These are phyloP conservation scores for Notothenia coriiceps DNA, from an alignment of 2,113 vertebrate species.

Conservation along the genomic window DNA sequence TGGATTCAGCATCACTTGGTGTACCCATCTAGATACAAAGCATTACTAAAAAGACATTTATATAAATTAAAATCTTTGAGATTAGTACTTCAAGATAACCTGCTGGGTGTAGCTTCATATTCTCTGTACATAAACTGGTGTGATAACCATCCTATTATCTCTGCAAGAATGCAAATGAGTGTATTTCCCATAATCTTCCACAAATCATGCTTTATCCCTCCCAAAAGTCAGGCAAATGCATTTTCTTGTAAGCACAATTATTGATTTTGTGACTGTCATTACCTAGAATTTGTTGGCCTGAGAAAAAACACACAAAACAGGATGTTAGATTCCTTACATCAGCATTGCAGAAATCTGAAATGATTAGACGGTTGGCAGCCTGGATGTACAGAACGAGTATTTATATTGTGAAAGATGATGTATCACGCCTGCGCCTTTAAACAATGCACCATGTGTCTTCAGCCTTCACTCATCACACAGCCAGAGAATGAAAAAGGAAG, in stretches of 20 bases:
- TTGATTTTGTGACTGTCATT: background rate
- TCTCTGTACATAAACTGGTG: too few relatives aligned
- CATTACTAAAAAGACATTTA: too few relatives aligned
- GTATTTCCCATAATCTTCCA: background rate
- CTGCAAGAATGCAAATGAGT: too few relatives aligned
- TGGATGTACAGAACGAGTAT: conserved; percentile 6
- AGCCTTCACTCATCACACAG: conserved; percentile 9
- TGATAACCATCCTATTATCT: too few relatives aligned
- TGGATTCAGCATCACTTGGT: background rate
- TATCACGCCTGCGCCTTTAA: conserved; percentile 13
- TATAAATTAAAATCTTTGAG: too few relatives aligned
- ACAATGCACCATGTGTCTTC: background rate
- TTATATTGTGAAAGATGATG: background rate
- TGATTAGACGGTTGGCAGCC: background rate
- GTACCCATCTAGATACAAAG: too few relatives aligned
- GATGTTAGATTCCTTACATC: conserved; percentile 52
- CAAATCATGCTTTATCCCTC: background rate
- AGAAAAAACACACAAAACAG: conserved; percentile 46
- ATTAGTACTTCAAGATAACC: too few relatives aligned
- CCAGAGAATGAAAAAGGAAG: conserved; percentile 19
- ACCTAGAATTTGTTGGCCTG: background rate
- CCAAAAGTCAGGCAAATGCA: background rate
- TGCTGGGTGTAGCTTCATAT: too few relatives aligned
- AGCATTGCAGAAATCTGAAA: conserved; percentile 15
- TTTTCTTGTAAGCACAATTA: background rate